These are phyloP conservation scores for Xiphorhynchus erythropygius DNA, from an alignment of 2,797 vertebrate genomes.

Conservation along the genomic window DNA sequence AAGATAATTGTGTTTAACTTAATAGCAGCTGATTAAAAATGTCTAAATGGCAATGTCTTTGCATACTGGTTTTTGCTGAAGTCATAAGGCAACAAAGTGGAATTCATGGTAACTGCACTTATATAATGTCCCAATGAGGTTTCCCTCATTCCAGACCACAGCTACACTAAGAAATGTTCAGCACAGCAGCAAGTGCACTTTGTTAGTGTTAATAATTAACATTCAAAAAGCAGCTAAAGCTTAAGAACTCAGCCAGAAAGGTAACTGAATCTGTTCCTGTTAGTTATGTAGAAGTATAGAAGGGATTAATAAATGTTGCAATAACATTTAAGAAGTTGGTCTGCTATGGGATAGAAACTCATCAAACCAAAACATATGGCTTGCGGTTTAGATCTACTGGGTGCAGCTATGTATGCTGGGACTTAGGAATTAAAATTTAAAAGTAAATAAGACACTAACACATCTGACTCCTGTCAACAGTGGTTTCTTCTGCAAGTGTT, in stretches of 20 bases:
- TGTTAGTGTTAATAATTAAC: constrained; percentile 7
- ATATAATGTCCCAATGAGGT: not conserved
- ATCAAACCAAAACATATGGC: not conserved
- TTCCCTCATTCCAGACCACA: not conserved
- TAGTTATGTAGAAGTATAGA: not conserved
- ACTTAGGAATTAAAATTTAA: not conserved
- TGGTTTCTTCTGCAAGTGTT: not conserved
- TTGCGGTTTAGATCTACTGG: not conserved
- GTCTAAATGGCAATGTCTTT: not conserved
- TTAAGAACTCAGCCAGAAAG: not conserved
- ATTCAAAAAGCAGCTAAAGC: not conserved
- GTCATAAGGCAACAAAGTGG: not conserved
- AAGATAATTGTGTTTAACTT: not conserved
- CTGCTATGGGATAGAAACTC: not conserved
- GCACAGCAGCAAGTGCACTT: not conserved
- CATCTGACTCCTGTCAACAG: not conserved
- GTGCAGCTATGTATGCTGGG: not conserved
- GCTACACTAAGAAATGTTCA: not conserved
- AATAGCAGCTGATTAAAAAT: not conserved
- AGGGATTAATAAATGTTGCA: not conserved
- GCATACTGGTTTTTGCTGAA: constrained; percentile 11
- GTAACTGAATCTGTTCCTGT: not conserved
- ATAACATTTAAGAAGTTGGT: not conserved
- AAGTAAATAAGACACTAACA: not conserved
- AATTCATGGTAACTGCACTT: not conserved